phyloP scores from a whole-genome alignment of 1,140 invertebrate species.

The Drosophila ananassae region DNA sequence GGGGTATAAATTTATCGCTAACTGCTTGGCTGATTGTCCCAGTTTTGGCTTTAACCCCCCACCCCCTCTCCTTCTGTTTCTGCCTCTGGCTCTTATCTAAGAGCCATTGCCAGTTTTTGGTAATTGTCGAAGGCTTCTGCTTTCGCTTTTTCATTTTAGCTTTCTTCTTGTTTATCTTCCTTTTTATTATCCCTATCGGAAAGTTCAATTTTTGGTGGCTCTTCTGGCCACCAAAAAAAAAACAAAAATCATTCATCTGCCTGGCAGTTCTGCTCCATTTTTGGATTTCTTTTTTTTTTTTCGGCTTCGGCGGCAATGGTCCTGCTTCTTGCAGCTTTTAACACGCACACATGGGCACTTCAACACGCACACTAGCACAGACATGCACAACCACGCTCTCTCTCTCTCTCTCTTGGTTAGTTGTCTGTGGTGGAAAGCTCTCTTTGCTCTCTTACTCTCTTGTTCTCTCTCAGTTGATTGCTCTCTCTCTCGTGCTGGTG shows the following conservation, averaged over 20 bases:
- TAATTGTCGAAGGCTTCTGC: conserved; percentile 30
- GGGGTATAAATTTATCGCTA: conserved; percentile 41
- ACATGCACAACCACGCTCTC: background rate
- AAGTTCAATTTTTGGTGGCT: conserved; percentile 13
- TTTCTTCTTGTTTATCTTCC: conserved; percentile 14
- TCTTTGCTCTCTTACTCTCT: background rate
- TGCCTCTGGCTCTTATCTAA: conserved; percentile 38
- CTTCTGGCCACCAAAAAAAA: too few relatives aligned
- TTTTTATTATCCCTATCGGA: background rate
- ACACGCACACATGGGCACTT: conserved; percentile 59
- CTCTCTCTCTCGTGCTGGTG: too few relatives aligned
- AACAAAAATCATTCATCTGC: conserved; percentile 11
- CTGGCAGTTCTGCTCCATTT: conserved; percentile 9
- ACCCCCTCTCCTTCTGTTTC: background rate
- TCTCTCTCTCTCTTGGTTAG: background rate
- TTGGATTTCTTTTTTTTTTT: background rate
- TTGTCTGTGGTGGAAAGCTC: conserved; percentile 42
- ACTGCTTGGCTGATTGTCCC: conserved; percentile 42
- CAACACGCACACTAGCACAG: conserved; percentile 57
- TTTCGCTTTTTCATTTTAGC: background rate
- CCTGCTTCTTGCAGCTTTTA: conserved; percentile 69
- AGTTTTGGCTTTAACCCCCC: background rate
- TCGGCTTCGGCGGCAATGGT: background rate
- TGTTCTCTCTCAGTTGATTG: background rate
- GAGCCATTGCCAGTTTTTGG: conserved; percentile 36